Percentiles rank a stretch among this genome's conserved stretches.
Conservation (phyloP, 2,888 invertebrate species). For the Cylindroiulus punctatus region DNA sequence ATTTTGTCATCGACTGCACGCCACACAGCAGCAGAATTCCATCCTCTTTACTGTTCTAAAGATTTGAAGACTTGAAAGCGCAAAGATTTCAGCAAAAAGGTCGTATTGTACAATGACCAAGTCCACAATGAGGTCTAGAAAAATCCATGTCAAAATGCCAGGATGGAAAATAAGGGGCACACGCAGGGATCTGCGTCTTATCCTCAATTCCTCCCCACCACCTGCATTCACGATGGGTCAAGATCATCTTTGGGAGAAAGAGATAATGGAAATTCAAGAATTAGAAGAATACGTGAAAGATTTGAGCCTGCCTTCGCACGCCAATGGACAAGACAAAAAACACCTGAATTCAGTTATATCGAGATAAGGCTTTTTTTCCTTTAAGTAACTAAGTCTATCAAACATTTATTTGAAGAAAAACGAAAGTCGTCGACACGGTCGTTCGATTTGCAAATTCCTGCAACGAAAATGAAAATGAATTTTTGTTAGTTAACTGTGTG, state of each 20-base stretch:
- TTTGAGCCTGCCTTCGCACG: not conserved
- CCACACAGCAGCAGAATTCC: not conserved
- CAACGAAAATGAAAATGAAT: no score
- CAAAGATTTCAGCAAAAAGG: not conserved
- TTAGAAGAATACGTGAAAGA: not conserved
- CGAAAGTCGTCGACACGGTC: no score
- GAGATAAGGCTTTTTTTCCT: slow-evolving; percentile 1
- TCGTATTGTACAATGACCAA: no score
- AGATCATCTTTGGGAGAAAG: not conserved
- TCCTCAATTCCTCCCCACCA: not conserved
- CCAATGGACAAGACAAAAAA: slow-evolving; percentile 29
- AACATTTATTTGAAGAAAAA: no score
- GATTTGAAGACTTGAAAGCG: not conserved
- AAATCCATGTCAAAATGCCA: slow-evolving; percentile 19
- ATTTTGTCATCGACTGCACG: no score
- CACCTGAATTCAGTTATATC: not conserved
- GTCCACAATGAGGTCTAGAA: not conserved
- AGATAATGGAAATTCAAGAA: slow-evolving; percentile 30
- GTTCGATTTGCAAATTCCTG: no score
- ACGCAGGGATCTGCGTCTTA: not conserved
- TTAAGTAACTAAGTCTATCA: no score
- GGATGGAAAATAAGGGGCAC: not conserved
- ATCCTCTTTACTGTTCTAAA: not conserved
- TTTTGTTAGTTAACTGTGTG: no score
- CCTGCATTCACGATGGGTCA: slow-evolving; percentile 21